Evolutionary conservation across 2,113 vertebrate species (phyloP).

Genomic region (Lasiurus cinereus): DNA sequence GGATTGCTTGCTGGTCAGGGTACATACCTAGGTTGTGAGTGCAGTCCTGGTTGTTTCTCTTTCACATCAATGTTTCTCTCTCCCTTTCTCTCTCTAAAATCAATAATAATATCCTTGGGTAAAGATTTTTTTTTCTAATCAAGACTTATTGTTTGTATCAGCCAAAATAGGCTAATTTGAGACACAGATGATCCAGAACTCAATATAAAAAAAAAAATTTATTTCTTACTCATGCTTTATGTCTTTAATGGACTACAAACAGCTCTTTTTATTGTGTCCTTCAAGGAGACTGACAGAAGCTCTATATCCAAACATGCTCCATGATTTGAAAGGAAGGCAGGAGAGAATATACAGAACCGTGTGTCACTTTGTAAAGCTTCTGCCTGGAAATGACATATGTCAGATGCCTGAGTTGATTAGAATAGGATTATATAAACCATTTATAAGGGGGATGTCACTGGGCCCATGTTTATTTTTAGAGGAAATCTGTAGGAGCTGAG

Average conservation of each 20-base stretch:
- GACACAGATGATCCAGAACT: not conserved
- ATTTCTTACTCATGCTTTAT: not conserved
- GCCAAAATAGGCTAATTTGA: not conserved
- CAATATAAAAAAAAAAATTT: not conserved
- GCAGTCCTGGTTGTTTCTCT: not conserved
- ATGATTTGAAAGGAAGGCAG: slow-evolving; percentile 29
- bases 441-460: not conserved
- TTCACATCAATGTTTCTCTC: not conserved
- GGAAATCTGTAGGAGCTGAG: slow-evolving; percentile 16
- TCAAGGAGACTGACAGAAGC: not conserved
- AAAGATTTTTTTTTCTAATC: not conserved
- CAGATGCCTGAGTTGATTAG: not conserved
- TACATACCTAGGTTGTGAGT: not conserved
- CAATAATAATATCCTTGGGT: not conserved
- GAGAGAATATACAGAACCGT: not conserved
- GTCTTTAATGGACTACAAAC: not conserved
- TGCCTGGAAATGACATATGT: not conserved
- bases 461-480: slow-evolving; percentile 50
- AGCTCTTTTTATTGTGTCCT: not conserved
- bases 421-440: not conserved
- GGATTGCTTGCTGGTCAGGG: too few species aligned
- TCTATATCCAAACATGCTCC: not conserved
- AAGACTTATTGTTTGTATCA: not conserved
- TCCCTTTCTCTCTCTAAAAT: not conserved
- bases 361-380: too few species aligned